Evolutionary conservation across 2,113 vertebrate genomes (phyloP), one percentile per base, ranked within the genome.

Genomic region (Nothoprocta perdicaria): DNA sequence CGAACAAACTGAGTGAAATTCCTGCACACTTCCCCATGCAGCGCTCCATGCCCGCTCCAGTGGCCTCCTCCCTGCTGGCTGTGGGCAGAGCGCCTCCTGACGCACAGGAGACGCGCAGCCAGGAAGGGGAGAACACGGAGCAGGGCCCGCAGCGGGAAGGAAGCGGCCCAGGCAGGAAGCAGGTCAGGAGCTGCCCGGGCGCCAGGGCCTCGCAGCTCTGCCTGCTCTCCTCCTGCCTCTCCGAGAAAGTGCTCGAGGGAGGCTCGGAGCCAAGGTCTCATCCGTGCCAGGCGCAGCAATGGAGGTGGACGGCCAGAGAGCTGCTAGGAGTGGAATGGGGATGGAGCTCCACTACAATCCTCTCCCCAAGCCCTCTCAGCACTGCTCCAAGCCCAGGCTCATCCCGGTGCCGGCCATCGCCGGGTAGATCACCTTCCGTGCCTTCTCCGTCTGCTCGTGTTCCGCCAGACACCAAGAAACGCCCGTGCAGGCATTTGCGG

Each of bases 301-400:
- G 95, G 91, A 89, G 95, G 95, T 91, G 95, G 95, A 94, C 95
- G 95, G 95, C 95, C 95, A 96, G 95, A 95, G 95, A 96, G 95
- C 95, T 96, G 95, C 95, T 96, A 96, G 95, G 95, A 96, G 95
- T 96, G 95, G 95, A 96, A 96, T 96, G 95, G 95, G 95, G 95
- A 96, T 96, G 95, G 95, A 96, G 89, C 95, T 96, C 95, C 95
- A 96, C 94, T 96, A 96, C 95, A 96, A 96, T 96, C 95, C 95
- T 96, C 95, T 96, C 95, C 95, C 95, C 95, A 96, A 96, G 95
- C 95, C 95, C 95, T 96, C 95, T 96, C 95, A 96, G 95, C 95
- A 96, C 95, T 96, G 95, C 95, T 96, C 95, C 95, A 96, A 96
- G 95, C 95, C 95, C 95, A 96, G 95, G 93, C 93, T 93, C 95